phyloP scores from a whole-genome alignment of 2,797 vertebrate genomes.

The Girardinus metallicus region DNA sequence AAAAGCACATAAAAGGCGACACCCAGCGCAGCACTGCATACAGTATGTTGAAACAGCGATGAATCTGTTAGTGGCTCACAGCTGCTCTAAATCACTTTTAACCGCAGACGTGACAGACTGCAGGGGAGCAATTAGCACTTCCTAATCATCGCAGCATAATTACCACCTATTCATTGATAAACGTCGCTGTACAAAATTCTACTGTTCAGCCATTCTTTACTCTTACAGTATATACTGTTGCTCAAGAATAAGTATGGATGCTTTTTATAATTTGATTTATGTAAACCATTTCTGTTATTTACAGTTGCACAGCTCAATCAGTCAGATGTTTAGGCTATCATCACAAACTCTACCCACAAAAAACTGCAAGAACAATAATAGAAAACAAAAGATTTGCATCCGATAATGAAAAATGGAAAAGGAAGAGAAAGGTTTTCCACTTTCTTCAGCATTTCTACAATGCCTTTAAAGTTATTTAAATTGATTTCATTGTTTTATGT shows the following conservation, averaged over 20 bases:
- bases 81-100: slow-evolving; percentile 11
- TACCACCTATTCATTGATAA: slow-evolving; percentile 10
- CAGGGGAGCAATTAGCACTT: slow-evolving; percentile 9
- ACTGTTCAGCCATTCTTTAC: neutral
- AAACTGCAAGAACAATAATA: neutral
- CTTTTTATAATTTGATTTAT: neutral
- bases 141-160: slow-evolving; percentile 9
- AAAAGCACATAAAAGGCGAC: slow-evolving; percentile 21
- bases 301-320: slow-evolving; percentile 14
- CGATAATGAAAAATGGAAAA: neutral
- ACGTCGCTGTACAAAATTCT: neutral
- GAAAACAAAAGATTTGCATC: neutral
- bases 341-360: neutral
- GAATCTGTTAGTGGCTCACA: slow-evolving; percentile 2
- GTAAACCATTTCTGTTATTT: neutral
- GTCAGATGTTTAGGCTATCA: neutral
- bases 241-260: neutral
- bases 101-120: neutral
- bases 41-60: slow-evolving; percentile 4
- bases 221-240: neutral
- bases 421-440: neutral
- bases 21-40: slow-evolving; percentile 1
- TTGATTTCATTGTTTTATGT: neutral
- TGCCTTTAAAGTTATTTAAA: neutral
- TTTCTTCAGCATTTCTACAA: neutral